Conservation (phyloP, 53 echinoderm and acorn worm genomes). For the Stichopus horrens region DNA sequence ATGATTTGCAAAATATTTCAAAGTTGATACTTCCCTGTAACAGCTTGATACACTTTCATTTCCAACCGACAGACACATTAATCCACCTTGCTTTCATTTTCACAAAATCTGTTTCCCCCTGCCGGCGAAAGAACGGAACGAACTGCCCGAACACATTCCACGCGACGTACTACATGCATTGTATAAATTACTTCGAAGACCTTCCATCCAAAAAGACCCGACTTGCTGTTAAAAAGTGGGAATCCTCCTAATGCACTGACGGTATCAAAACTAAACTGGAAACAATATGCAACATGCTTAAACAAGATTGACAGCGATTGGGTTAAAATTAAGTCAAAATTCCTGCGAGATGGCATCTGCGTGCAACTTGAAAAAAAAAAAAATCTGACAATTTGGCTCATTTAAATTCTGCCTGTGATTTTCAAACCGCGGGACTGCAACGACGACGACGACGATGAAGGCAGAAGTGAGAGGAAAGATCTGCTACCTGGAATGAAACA, state of each 20-base stretch:
- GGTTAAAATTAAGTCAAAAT: constrained; percentile 37
- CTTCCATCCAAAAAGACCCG: no score
- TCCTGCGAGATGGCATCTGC: constrained; percentile 19
- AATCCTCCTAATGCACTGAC: background rate
- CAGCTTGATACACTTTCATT: no score
- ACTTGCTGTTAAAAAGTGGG: background rate
- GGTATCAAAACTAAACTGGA: background rate
- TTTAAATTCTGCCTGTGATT: constrained; percentile 30
- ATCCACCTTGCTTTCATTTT: no score
- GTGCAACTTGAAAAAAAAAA: background rate
- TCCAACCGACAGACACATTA: no score
- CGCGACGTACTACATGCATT: no score
- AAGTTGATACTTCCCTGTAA: no score
- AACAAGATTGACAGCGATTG: constrained; percentile 26
- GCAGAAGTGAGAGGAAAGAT: background rate
- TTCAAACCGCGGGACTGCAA: background rate
- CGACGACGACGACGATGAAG: background rate
- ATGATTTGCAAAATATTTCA: no score
- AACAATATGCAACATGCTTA: background rate
- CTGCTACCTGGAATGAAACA: constrained; percentile 20
- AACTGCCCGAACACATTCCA: no score
- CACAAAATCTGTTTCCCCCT: no score
- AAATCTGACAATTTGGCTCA: constrained; percentile 24
- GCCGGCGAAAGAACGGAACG: no score
- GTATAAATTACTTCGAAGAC: no score